Percentiles rank a stretch among this genome's conserved stretches.
phyloP scores from a whole-genome alignment of 2,797 vertebrate genomes.

The Cuculus canorus region DNA sequence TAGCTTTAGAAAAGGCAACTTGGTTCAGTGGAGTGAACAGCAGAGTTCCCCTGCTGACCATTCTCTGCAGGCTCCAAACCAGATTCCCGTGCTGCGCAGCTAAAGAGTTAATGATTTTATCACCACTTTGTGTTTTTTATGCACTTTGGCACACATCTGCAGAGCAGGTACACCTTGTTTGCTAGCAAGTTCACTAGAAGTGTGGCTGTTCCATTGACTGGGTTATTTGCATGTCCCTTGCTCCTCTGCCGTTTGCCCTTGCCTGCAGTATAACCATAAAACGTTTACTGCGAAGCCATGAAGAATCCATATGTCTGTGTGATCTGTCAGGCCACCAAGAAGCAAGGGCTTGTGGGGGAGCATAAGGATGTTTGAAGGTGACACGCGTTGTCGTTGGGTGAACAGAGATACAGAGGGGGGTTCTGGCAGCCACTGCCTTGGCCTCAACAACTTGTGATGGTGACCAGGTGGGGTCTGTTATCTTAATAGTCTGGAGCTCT shows the following conservation, averaged over 20 bases:
- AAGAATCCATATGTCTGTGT: slow-evolving; percentile 82
- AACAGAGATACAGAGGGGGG: slow-evolving; percentile 82
- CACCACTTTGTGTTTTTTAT: background rate
- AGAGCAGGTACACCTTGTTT: background rate
- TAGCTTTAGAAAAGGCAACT: background rate
- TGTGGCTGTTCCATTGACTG: slow-evolving; percentile 26
- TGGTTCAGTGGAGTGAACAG: background rate
- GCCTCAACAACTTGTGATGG: slow-evolving; percentile 90
- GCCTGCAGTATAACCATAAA: slow-evolving; percentile 74
- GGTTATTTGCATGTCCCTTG: slow-evolving; percentile 59
- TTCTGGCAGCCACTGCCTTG: slow-evolving; percentile 85
- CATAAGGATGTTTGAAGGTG: slow-evolving; percentile 91
- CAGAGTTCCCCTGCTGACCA: background rate
- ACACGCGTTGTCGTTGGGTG: slow-evolving; percentile 84
- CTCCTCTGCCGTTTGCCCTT: slow-evolving; percentile 70
- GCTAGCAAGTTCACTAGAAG: background rate
- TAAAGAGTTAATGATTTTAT: background rate
- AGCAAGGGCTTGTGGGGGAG: slow-evolving; percentile 77
- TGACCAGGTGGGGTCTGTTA: slow-evolving; percentile 99
- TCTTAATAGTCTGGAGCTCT: slow-evolving; percentile 98
- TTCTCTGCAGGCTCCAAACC: background rate
- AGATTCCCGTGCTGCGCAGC: background rate
- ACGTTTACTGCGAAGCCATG: slow-evolving; percentile 79
- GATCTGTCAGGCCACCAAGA: slow-evolving; percentile 80
- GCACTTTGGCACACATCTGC: background rate